phyloP scores from a whole-genome alignment of 2,113 vertebrate genomes.

The Plecturocebus donacophilus region DNA sequence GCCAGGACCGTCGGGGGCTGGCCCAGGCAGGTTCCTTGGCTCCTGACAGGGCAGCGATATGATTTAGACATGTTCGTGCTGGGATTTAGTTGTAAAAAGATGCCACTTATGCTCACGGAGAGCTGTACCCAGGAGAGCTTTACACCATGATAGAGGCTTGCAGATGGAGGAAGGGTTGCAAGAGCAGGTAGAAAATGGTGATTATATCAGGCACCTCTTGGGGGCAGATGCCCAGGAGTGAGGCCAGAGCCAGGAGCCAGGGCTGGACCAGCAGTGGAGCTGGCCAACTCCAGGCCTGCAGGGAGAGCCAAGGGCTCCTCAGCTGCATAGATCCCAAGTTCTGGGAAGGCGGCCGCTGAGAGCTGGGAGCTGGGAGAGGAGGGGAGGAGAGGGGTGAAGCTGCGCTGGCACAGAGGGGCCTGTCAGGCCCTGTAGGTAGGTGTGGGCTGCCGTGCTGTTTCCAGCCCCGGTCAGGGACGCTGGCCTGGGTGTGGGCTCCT shows the following conservation, averaged over 20 bases:
- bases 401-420: neutral
- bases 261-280: neutral
- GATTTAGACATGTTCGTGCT: neutral
- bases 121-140: too few relatives aligned
- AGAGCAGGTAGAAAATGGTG: neutral
- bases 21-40: neutral
- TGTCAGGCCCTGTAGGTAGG: accelerated
- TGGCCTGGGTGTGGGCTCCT: neutral
- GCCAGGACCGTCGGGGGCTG: neutral
- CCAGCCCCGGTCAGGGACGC: neutral
- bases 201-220: neutral
- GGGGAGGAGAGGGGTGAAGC: neutral
- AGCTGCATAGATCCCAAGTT: neutral
- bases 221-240: neutral
- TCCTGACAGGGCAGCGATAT: neutral
- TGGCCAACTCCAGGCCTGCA: neutral
- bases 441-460: neutral
- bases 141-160: neutral
- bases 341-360: neutral
- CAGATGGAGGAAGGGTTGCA: too few relatives aligned
- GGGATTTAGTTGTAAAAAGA: neutral
- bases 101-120: neutral
- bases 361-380: neutral
- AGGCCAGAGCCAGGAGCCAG: neutral
- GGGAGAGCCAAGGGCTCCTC: neutral